A percentile compares a stretch with the other conserved stretches of the same genome.
phyloP scores from a whole-genome alignment of 2,113 vertebrate species.

The Struthidea cinerea region DNA sequence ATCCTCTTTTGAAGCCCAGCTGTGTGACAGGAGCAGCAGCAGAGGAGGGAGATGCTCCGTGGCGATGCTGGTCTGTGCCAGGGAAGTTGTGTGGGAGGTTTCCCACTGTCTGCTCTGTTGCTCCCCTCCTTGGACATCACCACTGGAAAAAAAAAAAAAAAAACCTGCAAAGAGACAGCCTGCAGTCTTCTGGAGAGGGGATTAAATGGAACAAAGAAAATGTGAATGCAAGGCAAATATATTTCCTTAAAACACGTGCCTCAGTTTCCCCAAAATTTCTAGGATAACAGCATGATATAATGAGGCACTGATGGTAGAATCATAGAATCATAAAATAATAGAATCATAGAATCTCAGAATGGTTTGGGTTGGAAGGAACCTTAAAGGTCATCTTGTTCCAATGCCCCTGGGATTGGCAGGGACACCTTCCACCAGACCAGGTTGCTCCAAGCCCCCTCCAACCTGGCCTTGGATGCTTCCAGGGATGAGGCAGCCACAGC shows the following conservation, averaged over 20 bases:
- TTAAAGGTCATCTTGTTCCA: neutral
- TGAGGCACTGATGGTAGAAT: neutral
- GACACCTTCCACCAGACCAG: neutral
- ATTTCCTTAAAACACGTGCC: neutral
- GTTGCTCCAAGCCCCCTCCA: neutral
- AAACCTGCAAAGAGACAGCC: neutral
- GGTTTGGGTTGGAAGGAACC: neutral
- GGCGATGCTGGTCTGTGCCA: neutral
- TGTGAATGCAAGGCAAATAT: neutral
- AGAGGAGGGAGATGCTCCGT: neutral
- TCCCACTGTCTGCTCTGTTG: neutral
- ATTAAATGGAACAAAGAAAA: neutral
- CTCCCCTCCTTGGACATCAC: neutral
- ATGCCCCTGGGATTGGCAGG: neutral
- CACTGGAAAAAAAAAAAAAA: neutral
- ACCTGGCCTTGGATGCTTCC: neutral
- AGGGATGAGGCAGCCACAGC: neutral
- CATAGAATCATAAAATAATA: too few relatives aligned
- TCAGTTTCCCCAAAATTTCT: neutral
- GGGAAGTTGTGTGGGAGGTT: neutral
- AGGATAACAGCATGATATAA: neutral
- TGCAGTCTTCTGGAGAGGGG: neutral
- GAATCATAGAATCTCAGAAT: neutral
- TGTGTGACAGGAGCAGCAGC: neutral
- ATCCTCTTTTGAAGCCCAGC: slow-evolving; percentile 24